Evolutionary conservation across 2,797 vertebrate species (phyloP).

Genomic region (Danio choprae): DNA sequence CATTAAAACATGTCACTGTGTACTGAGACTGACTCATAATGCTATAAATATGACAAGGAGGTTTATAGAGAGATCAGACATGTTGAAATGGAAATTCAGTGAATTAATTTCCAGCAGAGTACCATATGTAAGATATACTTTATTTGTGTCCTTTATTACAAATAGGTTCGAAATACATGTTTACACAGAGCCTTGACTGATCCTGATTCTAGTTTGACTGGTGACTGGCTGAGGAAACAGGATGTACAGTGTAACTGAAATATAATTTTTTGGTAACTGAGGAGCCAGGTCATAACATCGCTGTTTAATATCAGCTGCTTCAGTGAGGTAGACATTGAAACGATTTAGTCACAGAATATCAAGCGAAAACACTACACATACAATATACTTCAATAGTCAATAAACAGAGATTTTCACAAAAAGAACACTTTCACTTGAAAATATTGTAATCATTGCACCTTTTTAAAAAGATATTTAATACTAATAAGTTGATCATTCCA

Average conservation of each 20-base stretch:
- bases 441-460: slow-evolving; percentile 20
- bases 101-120: slow-evolving; percentile 28
- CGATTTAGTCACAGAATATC: slow-evolving; percentile 72
- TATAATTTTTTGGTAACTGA: slow-evolving; percentile 74
- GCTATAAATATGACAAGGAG: slow-evolving; percentile 55
- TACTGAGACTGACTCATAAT: neutral
- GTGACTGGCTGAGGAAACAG: slow-evolving; percentile 59
- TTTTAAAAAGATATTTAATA: slow-evolving; percentile 23
- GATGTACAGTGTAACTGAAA: slow-evolving; percentile 63
- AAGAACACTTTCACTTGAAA: slow-evolving; percentile 39
- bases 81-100: slow-evolving; percentile 63
- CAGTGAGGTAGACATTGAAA: slow-evolving; percentile 85
- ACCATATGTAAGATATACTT: slow-evolving; percentile 74
- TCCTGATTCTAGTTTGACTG: slow-evolving; percentile 61
- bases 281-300: slow-evolving; percentile 75
- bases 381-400: slow-evolving; percentile 49
- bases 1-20: neutral
- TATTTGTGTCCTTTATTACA: slow-evolving; percentile 74
- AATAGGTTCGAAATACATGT: slow-evolving; percentile 69
- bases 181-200: slow-evolving; percentile 64
- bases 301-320: slow-evolving; percentile 78
- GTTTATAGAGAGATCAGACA: slow-evolving; percentile 58
- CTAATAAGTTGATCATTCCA: slow-evolving; percentile 23
- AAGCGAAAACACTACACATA: slow-evolving; percentile 69
- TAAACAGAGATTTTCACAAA: slow-evolving; percentile 40